Conservation (phyloP, 2,113 vertebrate genomes). For the Etheostoma spectabile region DNA sequence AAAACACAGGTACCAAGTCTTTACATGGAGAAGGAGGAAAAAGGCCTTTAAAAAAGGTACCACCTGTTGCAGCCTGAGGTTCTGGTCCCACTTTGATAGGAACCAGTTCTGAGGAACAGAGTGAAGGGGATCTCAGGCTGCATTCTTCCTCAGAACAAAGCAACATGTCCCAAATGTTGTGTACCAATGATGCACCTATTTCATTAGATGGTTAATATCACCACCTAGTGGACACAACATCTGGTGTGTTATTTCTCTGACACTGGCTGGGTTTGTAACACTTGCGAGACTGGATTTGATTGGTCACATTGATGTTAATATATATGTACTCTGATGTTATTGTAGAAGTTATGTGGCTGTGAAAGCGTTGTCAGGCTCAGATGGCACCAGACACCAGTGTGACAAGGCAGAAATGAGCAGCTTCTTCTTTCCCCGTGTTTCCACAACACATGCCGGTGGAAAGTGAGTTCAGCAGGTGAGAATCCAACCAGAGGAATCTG, state of each 20-base stretch:
- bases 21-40: too few relatives aligned
- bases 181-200: background rate
- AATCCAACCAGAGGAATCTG: too few relatives aligned
- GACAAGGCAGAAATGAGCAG: background rate
- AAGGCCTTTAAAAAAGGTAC: too few relatives aligned
- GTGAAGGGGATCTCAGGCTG: background rate
- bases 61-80: too few relatives aligned
- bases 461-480: too few relatives aligned
- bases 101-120: background rate
- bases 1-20: too few relatives aligned
- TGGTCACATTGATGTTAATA: background rate
- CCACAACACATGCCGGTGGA: too few relatives aligned
- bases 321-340: too few relatives aligned
- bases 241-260: background rate
- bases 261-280: background rate
- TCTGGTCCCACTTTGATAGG: background rate
- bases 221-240: conserved; percentile 10
- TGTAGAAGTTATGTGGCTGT: background rate
- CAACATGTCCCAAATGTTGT: background rate
- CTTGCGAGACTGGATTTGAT: background rate
- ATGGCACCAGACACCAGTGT: background rate
- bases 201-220: background rate
- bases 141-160: background rate
- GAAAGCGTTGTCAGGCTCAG: background rate
- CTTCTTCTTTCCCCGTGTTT: background rate